These are phyloP conservation scores for Amphiduros pacificus DNA, from an alignment of 2,888 invertebrate genomes.

Conservation along the genomic window DNA sequence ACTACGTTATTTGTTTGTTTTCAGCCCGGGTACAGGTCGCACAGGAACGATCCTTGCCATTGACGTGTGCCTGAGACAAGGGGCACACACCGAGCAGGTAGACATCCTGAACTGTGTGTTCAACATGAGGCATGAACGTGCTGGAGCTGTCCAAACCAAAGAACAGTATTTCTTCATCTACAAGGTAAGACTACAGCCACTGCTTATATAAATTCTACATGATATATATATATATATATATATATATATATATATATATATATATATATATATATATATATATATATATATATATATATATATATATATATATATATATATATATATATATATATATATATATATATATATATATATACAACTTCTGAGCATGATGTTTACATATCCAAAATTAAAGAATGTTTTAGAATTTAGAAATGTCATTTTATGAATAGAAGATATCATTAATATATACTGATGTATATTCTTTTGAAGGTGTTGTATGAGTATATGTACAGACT, in stretches of 20 bases:
- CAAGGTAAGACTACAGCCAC: slow-evolving; percentile 67
- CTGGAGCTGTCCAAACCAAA: slow-evolving; percentile 85
- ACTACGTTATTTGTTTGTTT: too few species aligned
- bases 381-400: too few species aligned
- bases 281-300: slow-evolving; percentile 2
- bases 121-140: slow-evolving; percentile 80
- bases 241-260: slow-evolving; percentile 4
- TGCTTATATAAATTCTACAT: background rate
- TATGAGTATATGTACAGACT: too few species aligned
- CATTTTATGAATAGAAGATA: too few species aligned
- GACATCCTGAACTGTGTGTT: slow-evolving; percentile 87
- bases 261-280: slow-evolving; percentile 5
- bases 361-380: too few species aligned
- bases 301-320: slow-evolving; percentile 1
- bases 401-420: too few species aligned
- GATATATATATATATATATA: slow-evolving; percentile 1
- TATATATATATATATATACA: slow-evolving; percentile 3
- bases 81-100: slow-evolving; percentile 77
- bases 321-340: slow-evolving; percentile 5
- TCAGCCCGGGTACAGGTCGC: slow-evolving; percentile 84
- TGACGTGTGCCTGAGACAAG: slow-evolving; percentile 84
- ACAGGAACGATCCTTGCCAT: slow-evolving; percentile 84
- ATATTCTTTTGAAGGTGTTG: too few species aligned
- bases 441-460: too few species aligned
- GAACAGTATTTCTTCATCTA: slow-evolving; percentile 92